Percentiles rank a stretch among this genome's conserved stretches.
Conservation (phyloP, 2,888 invertebrate genomes). For the Sphaeridia pumilis region DNA sequence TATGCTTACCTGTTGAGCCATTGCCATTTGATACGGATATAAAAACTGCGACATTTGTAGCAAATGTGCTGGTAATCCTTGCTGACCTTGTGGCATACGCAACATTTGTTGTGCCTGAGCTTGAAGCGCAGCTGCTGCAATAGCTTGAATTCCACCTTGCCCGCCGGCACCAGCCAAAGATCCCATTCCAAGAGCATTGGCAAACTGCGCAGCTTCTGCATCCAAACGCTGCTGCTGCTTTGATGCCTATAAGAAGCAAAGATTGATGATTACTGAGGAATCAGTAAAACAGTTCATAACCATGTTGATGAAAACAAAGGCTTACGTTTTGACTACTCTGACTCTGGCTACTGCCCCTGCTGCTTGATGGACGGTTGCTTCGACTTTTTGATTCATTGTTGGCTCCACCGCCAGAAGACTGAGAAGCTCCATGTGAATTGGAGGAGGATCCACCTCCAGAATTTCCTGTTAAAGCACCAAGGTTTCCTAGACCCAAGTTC, state of each 20-base stretch:
- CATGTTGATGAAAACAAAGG: too few relatives aligned
- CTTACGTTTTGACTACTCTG: conserved; percentile 10
- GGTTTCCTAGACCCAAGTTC: conserved; percentile 10
- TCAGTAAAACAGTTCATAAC: too few relatives aligned
- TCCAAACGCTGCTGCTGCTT: conserved; percentile 35
- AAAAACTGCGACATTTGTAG: conserved; percentile 76
- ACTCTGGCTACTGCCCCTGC: too few relatives aligned
- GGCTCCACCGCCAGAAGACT: conserved; percentile 1
- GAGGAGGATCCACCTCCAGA: too few relatives aligned
- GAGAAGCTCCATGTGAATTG: conserved; percentile 6
- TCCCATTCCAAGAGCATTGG: conserved; percentile 34
- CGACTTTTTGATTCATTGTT: conserved; percentile 16
- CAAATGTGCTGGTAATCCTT: conserved; percentile 67
- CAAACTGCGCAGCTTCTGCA: conserved; percentile 35
- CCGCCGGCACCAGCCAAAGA: conserved; percentile 31
- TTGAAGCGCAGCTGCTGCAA: conserved; percentile 50
- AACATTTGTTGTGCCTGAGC: conserved; percentile 56
- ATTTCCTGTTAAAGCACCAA: conserved; percentile 10
- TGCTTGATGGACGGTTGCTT: conserved; percentile 16
- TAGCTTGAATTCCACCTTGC: conserved; percentile 29
- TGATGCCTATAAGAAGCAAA: too few relatives aligned
- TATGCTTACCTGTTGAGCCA: conserved; percentile 41
- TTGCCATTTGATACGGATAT: conserved; percentile 76
- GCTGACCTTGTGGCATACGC: conserved; percentile 51
- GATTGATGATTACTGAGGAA: too few relatives aligned